Evolutionary conservation across 2,888 invertebrate species (phyloP).

Genomic region (Ormyrus labotus): DNA sequence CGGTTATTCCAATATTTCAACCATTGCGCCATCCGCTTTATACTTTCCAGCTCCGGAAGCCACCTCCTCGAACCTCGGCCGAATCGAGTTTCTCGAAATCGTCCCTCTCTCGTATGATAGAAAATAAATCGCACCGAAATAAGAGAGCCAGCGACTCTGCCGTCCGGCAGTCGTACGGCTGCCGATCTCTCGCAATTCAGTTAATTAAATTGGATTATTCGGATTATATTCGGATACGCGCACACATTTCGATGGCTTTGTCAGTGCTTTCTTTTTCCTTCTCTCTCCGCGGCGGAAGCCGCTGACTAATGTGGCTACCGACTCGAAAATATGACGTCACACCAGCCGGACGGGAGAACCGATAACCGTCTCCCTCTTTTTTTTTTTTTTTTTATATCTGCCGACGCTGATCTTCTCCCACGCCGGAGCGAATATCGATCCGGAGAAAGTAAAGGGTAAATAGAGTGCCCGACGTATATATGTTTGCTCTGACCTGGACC

Average conservation of each 20-base stretch:
- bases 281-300: slow-evolving; percentile 21
- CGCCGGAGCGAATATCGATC: not conserved
- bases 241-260: slow-evolving; percentile 47
- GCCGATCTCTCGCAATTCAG: slow-evolving; percentile 43
- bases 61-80: no score
- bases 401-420: no score
- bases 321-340: slow-evolving; percentile 34
- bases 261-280: not conserved
- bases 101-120: no score
- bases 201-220: slow-evolving; percentile 52
- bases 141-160: no score
- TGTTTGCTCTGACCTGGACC: not conserved
- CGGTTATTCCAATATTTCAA: no score
- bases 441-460: slow-evolving; percentile 30
- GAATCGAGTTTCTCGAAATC: no score
- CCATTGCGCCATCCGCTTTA: no score
- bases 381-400: not conserved
- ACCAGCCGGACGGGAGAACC: not conserved
- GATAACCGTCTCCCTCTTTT: slow-evolving; percentile 21
- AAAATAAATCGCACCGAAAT: no score
- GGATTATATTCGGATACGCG: slow-evolving; percentile 1
- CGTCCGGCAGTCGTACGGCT: no score
- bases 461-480: not conserved
- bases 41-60: no score
- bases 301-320: slow-evolving; percentile 24